Conservation (phyloP, 64 coral and sea anemone species). For the Actinia equina region DNA sequence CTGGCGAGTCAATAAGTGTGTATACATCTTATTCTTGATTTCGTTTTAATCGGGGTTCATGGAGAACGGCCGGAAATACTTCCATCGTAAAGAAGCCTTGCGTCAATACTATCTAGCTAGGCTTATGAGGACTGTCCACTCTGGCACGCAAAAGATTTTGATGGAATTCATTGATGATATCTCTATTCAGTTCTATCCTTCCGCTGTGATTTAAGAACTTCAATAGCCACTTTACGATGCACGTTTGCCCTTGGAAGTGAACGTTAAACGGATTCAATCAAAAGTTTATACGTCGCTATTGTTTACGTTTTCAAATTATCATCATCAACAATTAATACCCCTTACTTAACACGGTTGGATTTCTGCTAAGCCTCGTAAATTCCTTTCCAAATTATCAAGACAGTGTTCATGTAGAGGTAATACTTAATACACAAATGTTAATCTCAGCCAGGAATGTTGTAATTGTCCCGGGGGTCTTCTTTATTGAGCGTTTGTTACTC, state of each 20-base stretch:
- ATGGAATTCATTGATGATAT: conserved; percentile 32
- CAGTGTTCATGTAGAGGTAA: neutral
- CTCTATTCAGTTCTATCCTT: neutral
- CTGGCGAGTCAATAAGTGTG: conserved; percentile 12
- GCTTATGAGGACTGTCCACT: neutral
- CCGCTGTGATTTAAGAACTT: neutral
- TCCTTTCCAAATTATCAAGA: conserved; percentile 8
- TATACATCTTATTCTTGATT: conserved; percentile 7
- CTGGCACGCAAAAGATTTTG: neutral
- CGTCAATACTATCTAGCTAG: neutral
- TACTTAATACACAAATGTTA: conserved; percentile 12
- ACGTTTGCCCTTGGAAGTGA: neutral
- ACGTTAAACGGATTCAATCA: neutral
- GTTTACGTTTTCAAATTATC: conserved; percentile 16
- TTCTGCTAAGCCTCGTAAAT: neutral
- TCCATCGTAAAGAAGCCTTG: conserved; percentile 7
- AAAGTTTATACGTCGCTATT: neutral
- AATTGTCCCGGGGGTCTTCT: neutral
- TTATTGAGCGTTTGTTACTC: neutral
- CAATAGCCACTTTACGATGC: neutral
- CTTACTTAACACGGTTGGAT: conserved; percentile 2
- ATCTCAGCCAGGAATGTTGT: neutral
- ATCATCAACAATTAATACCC: conserved; percentile 10
- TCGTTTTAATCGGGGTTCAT: conserved; percentile 19
- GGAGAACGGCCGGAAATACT: conserved; percentile 18